phyloP scores from a whole-genome alignment of 2,797 vertebrate species.

The Platalea minor region DNA sequence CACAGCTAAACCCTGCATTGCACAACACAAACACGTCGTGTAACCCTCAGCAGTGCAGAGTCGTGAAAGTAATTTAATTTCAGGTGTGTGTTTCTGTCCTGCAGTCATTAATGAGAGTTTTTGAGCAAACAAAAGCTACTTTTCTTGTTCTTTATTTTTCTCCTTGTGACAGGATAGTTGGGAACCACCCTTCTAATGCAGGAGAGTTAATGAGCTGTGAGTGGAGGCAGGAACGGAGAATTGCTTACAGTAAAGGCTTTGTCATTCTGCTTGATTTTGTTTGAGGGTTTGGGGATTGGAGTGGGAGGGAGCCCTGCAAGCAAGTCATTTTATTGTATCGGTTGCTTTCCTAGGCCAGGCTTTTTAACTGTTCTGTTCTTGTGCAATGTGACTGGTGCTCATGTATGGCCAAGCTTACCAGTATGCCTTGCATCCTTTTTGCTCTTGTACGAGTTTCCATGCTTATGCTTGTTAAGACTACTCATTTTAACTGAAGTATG shows the following conservation, averaged over 20 bases:
- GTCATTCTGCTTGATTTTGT: neutral
- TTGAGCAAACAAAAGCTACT: neutral
- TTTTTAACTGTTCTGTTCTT: neutral
- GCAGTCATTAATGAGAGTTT: neutral
- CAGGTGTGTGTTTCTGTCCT: neutral
- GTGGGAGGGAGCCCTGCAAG: neutral
- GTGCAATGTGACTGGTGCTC: neutral
- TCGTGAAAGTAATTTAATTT: neutral
- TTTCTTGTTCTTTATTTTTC: neutral
- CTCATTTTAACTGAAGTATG: neutral
- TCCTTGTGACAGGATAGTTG: neutral
- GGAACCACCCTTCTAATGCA: neutral
- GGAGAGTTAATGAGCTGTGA: neutral
- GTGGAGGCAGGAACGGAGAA: neutral
- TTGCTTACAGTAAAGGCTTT: neutral
- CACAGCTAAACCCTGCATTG: rapidly evolving
- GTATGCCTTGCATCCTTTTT: neutral
- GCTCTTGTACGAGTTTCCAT: neutral
- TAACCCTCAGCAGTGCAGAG: neutral
- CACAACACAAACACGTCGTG: neutral
- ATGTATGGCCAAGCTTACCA: neutral
- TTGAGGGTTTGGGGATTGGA: neutral
- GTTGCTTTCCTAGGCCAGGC: neutral
- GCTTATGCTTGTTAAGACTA: neutral
- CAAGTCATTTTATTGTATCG: neutral